These are phyloP conservation scores for Hiodon tergisus DNA, from an alignment of 2,113 vertebrate genomes.

Conservation along the genomic window DNA sequence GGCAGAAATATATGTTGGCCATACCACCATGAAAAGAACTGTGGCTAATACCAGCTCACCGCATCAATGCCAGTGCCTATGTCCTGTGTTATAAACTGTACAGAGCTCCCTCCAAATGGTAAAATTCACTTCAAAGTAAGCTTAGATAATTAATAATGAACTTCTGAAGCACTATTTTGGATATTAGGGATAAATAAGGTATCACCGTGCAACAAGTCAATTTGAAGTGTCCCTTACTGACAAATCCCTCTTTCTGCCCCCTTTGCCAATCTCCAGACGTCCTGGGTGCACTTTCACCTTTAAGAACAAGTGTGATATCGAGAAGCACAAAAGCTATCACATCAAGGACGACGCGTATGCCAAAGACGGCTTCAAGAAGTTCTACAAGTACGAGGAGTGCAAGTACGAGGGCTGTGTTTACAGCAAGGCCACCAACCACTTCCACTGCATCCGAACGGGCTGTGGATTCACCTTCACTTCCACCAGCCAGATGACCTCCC, in stretches of 20 bases:
- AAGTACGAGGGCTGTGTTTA: conserved; percentile 97
- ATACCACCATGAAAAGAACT: too few species aligned
- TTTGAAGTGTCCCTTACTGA: neutral
- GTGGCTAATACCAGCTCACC: too few species aligned
- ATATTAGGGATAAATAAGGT: neutral
- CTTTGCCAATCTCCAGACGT: conserved; percentile 63
- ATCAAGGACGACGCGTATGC: conserved; percentile 98
- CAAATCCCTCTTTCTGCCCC: neutral
- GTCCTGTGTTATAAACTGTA: neutral
- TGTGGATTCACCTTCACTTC: conserved; percentile 99
- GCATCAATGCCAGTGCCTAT: too few species aligned
- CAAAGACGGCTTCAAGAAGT: conserved; percentile 99
- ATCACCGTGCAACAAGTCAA: neutral
- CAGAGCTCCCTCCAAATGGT: neutral
- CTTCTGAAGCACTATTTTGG: neutral
- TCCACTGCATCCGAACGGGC: conserved; percentile 96
- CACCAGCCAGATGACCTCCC: conserved; percentile 99
- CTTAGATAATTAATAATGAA: neutral
- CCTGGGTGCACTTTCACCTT: conserved; percentile 96
- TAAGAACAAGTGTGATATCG: conserved; percentile 99
- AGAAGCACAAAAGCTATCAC: conserved; percentile 99
- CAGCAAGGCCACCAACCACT: conserved; percentile 99
- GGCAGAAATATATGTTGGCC: too few species aligned
- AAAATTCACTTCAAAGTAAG: neutral
- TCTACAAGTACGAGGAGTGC: conserved; percentile 99